These are phyloP conservation scores for Jacana jacana DNA, from an alignment of 2,113 vertebrate species.

Conservation along the genomic window DNA sequence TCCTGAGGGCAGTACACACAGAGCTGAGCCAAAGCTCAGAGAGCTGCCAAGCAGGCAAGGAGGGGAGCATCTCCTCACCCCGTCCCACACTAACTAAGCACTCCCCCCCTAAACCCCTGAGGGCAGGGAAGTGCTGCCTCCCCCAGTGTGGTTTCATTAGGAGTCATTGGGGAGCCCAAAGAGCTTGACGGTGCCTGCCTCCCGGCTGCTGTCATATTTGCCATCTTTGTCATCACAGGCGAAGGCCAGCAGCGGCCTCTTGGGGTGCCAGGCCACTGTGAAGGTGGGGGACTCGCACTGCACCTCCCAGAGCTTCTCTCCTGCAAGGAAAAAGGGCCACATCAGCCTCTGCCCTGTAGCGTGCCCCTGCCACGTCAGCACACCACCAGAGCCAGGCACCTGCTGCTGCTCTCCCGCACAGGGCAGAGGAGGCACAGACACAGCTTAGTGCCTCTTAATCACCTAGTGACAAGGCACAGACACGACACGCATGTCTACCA, in stretches of 20 bases:
- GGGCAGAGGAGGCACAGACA: not conserved
- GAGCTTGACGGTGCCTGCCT: conserved; percentile 97
- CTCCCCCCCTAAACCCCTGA: not conserved
- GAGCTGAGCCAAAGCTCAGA: not conserved
- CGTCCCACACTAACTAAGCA: not conserved
- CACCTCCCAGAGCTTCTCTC: conserved; percentile 99
- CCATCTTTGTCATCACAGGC: conserved; percentile 98
- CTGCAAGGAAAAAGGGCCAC: conserved; percentile 65
- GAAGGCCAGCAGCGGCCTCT: conserved; percentile 91
- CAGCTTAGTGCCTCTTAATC: conserved; percentile 2
- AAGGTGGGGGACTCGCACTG: conserved; percentile 98
- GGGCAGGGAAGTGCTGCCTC: not conserved
- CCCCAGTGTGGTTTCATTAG: conserved; percentile 40
- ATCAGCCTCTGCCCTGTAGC: not conserved
- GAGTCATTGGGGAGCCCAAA: conserved; percentile 96
- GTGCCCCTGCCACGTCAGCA: too few species aligned
- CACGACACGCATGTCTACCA: not conserved
- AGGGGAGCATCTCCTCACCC: not conserved
- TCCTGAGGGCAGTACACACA: not conserved
- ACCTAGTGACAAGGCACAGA: conserved; percentile 14
- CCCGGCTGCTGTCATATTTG: conserved; percentile 96
- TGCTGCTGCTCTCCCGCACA: not conserved
- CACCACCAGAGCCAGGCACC: not conserved
- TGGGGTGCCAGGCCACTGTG: conserved; percentile 98
- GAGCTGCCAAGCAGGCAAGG: not conserved